Conservation (phyloP, 2,113 vertebrate species). For the Cynopterus brachyotis region DNA sequence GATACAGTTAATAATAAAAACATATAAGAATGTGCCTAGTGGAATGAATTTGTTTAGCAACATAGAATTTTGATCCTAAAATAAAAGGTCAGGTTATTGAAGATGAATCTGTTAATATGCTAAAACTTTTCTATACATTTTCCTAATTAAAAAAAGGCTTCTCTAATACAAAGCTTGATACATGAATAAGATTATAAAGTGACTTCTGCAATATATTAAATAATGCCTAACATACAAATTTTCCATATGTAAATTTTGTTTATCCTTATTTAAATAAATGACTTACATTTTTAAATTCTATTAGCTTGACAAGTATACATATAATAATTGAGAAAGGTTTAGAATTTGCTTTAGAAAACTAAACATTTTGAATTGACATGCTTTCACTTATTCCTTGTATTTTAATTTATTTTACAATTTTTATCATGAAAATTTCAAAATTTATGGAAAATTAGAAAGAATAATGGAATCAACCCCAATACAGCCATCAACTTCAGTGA, state of each 20-base stretch:
- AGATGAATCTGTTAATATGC: not conserved
- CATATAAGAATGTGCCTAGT: not conserved
- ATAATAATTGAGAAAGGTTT: not conserved
- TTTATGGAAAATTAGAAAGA: not conserved
- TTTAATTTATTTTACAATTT: not conserved
- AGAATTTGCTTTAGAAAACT: not conserved
- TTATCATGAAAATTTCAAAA: not conserved
- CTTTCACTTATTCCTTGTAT: not conserved
- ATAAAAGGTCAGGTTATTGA: not conserved
- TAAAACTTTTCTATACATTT: not conserved
- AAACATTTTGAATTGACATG: not conserved
- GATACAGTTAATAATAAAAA: conserved; percentile 10
- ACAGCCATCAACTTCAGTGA: not conserved
- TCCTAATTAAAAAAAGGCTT: not conserved
- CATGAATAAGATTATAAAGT: not conserved
- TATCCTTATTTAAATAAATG: not conserved
- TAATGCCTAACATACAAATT: not conserved
- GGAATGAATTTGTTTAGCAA: not conserved
- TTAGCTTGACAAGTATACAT: not conserved
- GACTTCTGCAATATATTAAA: not conserved
- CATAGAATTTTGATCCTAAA: not conserved
- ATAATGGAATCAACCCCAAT: not conserved
- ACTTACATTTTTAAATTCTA: not conserved
- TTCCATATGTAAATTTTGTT: not conserved
- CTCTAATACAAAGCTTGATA: not conserved